Percentiles rank a stretch among this genome's conserved stretches.
Evolutionary conservation across 2,113 vertebrate genomes (phyloP).

Genomic region (Sceloporus undulatus): DNA sequence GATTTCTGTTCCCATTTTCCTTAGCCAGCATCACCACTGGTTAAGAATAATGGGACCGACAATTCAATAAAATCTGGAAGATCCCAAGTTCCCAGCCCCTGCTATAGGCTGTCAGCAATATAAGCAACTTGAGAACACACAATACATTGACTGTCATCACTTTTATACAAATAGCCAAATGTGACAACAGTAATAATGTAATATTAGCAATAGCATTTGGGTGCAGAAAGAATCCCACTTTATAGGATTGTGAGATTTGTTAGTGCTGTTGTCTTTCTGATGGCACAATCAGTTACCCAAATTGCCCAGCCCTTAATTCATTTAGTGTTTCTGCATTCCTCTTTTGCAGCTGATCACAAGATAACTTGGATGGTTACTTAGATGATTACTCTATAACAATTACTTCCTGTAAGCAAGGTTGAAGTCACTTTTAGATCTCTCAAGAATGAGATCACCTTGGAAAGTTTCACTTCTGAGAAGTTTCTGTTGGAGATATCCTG

Average conservation of each 20-base stretch:
- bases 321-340: background rate
- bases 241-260: background rate
- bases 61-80: background rate
- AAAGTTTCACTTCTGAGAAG: conserved; percentile 17
- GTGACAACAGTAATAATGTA: background rate
- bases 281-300: no score
- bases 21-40: background rate
- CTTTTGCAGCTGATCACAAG: background rate
- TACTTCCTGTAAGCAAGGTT: conserved; percentile 30
- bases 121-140: background rate
- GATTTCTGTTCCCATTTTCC: background rate
- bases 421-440: conserved; percentile 29
- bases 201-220: background rate
- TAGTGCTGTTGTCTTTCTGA: background rate
- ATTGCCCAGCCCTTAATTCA: background rate
- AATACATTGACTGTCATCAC: background rate
- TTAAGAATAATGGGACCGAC: no score
- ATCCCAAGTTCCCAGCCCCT: background rate
- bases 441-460: background rate
- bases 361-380: background rate
- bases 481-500: conserved; percentile 15
- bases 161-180: background rate
- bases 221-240: background rate
- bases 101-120: background rate
- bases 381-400: background rate